Conservation (phyloP, 2,113 vertebrate species). For the Irena cyanogastra region DNA sequence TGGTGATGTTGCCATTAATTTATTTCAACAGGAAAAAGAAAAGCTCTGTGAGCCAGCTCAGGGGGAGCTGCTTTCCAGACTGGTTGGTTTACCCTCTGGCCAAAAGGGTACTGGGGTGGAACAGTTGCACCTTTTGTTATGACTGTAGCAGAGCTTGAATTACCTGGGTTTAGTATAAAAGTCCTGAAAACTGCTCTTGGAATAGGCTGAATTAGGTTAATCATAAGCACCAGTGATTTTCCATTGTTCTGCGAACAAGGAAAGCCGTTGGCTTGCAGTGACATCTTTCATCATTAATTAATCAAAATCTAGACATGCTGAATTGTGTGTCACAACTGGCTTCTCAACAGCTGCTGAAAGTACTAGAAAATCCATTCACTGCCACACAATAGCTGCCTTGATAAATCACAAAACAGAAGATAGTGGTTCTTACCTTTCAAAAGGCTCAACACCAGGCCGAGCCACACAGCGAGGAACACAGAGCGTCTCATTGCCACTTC, state of each 20-base stretch:
- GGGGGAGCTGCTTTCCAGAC: neutral
- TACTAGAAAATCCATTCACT: neutral
- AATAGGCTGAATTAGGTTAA: slow-evolving; percentile 23
- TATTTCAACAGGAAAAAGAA: neutral
- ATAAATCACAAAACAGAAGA: slow-evolving; percentile 32
- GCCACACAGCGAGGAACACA: neutral
- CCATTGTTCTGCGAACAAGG: neutral
- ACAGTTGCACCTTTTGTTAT: slow-evolving; percentile 21
- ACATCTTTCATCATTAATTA: slow-evolving; percentile 2
- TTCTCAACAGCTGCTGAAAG: neutral
- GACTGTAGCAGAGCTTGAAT: neutral
- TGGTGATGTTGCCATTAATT: neutral
- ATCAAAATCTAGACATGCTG: neutral
- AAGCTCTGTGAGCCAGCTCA: neutral
- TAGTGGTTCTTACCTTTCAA: slow-evolving; percentile 65
- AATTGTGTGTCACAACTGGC: neutral
- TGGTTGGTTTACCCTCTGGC: neutral
- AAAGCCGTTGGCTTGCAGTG: neutral
- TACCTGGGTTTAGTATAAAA: neutral
- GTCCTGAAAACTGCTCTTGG: neutral
- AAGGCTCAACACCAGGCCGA: neutral
- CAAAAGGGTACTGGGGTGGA: neutral
- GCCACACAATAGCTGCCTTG: neutral
- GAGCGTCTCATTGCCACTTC: slow-evolving; percentile 46
- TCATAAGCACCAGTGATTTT: slow-evolving; percentile 21